A percentile compares a stretch with the other conserved stretches of the same genome.
Conservation (phyloP, 2,113 vertebrate genomes). For the Gobius niger region DNA sequence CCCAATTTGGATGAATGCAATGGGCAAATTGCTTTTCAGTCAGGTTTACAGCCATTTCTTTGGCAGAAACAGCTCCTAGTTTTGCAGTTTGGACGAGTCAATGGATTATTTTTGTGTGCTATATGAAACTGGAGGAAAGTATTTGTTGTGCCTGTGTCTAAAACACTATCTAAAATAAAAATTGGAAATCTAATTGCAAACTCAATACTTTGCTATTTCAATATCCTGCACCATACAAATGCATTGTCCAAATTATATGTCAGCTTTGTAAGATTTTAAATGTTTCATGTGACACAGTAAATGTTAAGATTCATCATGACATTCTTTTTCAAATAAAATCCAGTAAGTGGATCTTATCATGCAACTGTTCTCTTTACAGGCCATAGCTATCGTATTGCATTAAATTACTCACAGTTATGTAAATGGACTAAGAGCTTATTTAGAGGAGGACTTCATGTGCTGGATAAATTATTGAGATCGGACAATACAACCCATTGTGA, state of each 20-base stretch:
- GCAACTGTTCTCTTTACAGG: not conserved
- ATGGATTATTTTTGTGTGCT: too few relatives aligned
- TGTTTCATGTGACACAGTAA: not conserved
- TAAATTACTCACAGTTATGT: slow-evolving; percentile 29
- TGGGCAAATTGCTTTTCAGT: too few relatives aligned
- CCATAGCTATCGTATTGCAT: not conserved
- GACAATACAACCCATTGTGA: slow-evolving; percentile 47
- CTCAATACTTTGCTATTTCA: too few relatives aligned
- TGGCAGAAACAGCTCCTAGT: too few relatives aligned
- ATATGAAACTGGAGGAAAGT: too few relatives aligned
- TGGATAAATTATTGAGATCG: slow-evolving; percentile 52
- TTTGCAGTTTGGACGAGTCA: too few relatives aligned
- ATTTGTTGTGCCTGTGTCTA: too few relatives aligned
- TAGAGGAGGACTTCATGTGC: slow-evolving; percentile 41
- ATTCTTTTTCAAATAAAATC: not conserved
- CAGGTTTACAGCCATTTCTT: too few relatives aligned
- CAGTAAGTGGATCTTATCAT: not conserved
- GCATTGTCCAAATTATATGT: not conserved
- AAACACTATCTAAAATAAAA: too few relatives aligned
- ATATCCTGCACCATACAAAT: too few relatives aligned
- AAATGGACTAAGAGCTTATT: slow-evolving; percentile 34
- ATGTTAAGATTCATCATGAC: not conserved
- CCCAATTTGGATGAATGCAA: too few relatives aligned
- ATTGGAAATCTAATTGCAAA: too few relatives aligned
- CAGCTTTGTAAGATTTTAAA: not conserved